These are phyloP conservation scores for Drosophila algonquin DNA, from an alignment of 2,888 invertebrate genomes.

Conservation along the genomic window DNA sequence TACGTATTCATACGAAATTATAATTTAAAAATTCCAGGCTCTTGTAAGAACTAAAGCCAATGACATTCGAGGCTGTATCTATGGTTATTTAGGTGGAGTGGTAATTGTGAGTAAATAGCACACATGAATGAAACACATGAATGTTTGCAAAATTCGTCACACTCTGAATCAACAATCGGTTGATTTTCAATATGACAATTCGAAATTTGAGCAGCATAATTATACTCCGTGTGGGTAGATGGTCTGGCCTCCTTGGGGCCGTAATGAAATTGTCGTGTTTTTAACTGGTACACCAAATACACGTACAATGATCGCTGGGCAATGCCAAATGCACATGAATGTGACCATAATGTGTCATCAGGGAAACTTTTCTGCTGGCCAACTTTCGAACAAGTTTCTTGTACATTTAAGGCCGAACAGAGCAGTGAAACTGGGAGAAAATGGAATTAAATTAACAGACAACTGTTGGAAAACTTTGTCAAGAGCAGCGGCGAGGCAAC, in stretches of 20 bases:
- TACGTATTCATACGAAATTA: neutral
- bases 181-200: neutral
- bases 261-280: slow-evolving; percentile 50
- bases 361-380: slow-evolving; percentile 46
- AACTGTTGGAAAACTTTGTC: slow-evolving; percentile 59
- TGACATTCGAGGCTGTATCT: neutral
- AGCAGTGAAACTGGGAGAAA: slow-evolving; percentile 67
- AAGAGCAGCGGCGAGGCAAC: slow-evolving; percentile 17
- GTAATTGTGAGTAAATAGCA: neutral
- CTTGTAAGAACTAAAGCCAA: neutral
- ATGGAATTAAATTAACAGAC: slow-evolving; percentile 72
- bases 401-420: slow-evolving; percentile 54
- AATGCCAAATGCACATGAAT: slow-evolving; percentile 34
- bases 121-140: too few species aligned
- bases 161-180: neutral
- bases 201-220: neutral
- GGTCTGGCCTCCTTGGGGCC: slow-evolving; percentile 8
- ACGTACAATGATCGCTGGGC: neutral
- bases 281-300: slow-evolving; percentile 12
- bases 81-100: neutral
- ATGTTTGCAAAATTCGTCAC: neutral
- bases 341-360: slow-evolving; percentile 61
- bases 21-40: neutral
- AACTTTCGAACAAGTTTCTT: slow-evolving; percentile 55
- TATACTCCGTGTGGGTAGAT: slow-evolving; percentile 2